Evolutionary conservation across 2,888 invertebrate genomes (phyloP).

Genomic region (Congeria kusceri): DNA sequence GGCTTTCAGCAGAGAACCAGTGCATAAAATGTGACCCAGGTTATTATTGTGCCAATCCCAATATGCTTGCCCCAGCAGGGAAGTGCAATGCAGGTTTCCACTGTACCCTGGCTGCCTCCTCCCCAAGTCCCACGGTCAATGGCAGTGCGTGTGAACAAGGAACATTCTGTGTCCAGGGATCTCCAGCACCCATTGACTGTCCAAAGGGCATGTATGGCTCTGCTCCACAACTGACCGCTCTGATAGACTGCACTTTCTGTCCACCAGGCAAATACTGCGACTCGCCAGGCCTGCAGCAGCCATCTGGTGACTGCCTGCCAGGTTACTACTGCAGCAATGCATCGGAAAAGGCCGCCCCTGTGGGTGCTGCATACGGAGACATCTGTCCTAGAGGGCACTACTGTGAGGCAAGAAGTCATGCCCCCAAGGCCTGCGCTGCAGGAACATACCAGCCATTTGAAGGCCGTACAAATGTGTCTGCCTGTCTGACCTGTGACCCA

Average conservation of each 20-base stretch:
- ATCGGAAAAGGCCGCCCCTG: conserved; percentile 80
- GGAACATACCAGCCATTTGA: conserved; percentile 81
- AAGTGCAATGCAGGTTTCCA: conserved; percentile 81
- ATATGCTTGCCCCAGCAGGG: conserved; percentile 80
- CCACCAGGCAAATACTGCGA: conserved; percentile 83
- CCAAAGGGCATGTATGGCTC: conserved; percentile 83
- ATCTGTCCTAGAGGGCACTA: conserved; percentile 82
- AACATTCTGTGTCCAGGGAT: conserved; percentile 79
- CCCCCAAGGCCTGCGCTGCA: conserved; percentile 79
- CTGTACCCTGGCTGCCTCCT: conserved; percentile 76
- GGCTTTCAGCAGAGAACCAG: conserved; percentile 74
- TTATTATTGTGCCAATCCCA: conserved; percentile 81
- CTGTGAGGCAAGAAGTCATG: conserved; percentile 79
- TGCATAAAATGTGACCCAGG: conserved; percentile 81
- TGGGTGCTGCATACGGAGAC: conserved; percentile 80
- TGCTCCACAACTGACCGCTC: conserved; percentile 73
- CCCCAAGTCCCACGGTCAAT: conserved; percentile 70
- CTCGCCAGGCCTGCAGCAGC: conserved; percentile 74
- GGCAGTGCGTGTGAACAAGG: conserved; percentile 82
- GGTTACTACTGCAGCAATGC: conserved; percentile 82
- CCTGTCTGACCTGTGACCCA: conserved; percentile 80
- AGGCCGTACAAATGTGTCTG: conserved; percentile 69
- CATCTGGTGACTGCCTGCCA: conserved; percentile 79
- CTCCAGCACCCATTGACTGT: conserved; percentile 74
- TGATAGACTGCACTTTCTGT: conserved; percentile 80